Conservation (phyloP, 2,113 vertebrate species). For the Ophthalmolycus amberensis region DNA sequence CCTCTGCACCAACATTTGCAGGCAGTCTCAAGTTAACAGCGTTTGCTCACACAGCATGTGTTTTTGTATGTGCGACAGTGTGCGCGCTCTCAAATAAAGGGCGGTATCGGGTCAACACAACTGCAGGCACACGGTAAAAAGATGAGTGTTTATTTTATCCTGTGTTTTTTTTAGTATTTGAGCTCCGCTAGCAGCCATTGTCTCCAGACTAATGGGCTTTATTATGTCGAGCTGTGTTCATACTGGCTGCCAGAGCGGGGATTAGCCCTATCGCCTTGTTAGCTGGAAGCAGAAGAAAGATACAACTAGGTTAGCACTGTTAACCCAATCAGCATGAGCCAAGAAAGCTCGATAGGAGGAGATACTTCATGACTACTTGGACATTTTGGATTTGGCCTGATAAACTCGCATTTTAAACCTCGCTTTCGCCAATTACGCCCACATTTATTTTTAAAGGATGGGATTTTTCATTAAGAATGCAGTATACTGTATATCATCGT, state of each 20-base stretch:
- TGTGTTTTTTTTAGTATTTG: slow-evolving; percentile 46
- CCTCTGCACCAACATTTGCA: slow-evolving; percentile 37
- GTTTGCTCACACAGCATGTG: slow-evolving; percentile 61
- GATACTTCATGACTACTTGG: slow-evolving; percentile 30
- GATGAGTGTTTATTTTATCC: slow-evolving; percentile 27
- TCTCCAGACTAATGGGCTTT: slow-evolving; percentile 80
- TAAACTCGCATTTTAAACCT: neutral
- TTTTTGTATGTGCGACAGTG: slow-evolving; percentile 6
- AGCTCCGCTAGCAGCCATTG: slow-evolving; percentile 71
- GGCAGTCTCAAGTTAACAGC: slow-evolving; percentile 60
- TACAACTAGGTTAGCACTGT: slow-evolving; percentile 56
- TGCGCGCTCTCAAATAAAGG: slow-evolving; percentile 15
- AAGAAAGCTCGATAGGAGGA: slow-evolving; percentile 26
- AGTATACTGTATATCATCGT: neutral
- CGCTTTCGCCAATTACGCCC: neutral
- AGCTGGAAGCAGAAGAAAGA: slow-evolving; percentile 68
- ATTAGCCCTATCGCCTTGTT: slow-evolving; percentile 68
- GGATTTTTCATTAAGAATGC: neutral
- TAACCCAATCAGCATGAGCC: slow-evolving; percentile 57
- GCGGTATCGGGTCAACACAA: slow-evolving; percentile 35
- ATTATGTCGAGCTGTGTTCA: slow-evolving; percentile 76
- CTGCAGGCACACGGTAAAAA: slow-evolving; percentile 46
- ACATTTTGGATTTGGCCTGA: neutral
- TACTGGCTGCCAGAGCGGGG: slow-evolving; percentile 71
- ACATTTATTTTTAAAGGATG: neutral